Conservation (phyloP, 2,113 vertebrate genomes). For the Notothenia coriiceps region DNA sequence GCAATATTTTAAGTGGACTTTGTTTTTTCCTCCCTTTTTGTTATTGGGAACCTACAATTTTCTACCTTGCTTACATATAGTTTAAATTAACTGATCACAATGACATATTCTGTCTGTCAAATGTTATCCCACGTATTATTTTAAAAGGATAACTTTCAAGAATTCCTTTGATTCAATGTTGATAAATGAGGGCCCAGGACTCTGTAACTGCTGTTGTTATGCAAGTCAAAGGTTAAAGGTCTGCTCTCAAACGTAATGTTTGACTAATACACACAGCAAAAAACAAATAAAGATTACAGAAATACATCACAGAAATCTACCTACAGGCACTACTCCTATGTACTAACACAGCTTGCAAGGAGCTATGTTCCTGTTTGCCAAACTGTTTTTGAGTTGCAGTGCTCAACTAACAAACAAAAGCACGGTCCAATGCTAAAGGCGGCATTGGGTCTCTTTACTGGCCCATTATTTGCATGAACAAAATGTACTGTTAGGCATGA, state of each 20-base stretch:
- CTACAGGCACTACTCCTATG: neutral
- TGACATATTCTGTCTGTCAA: neutral
- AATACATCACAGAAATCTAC: slow-evolving; percentile 42
- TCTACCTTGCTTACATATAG: neutral
- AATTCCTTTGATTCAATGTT: slow-evolving; percentile 8
- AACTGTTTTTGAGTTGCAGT: slow-evolving; percentile 28
- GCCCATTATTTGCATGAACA: slow-evolving; percentile 31
- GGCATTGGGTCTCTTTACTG: neutral
- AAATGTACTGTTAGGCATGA: neutral
- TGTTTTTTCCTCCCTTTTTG: neutral
- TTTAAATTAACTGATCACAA: neutral
- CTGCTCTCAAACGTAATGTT: slow-evolving; percentile 14
- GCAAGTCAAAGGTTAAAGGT: slow-evolving; percentile 19
- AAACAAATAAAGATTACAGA: slow-evolving; percentile 33
- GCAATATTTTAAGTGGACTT: too few species aligned
- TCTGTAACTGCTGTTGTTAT: slow-evolving; percentile 5
- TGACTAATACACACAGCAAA: slow-evolving; percentile 30
- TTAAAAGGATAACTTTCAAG: neutral
- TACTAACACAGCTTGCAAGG: neutral
- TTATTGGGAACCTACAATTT: neutral
- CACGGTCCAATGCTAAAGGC: slow-evolving; percentile 5
- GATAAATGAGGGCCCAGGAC: slow-evolving; percentile 46
- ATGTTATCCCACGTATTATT: neutral
- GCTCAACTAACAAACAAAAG: slow-evolving; percentile 3
- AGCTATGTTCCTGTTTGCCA: slow-evolving; percentile 13